These are phyloP conservation scores for Mus caroli DNA, from an alignment of 2,797 vertebrate species.

Conservation along the genomic window DNA sequence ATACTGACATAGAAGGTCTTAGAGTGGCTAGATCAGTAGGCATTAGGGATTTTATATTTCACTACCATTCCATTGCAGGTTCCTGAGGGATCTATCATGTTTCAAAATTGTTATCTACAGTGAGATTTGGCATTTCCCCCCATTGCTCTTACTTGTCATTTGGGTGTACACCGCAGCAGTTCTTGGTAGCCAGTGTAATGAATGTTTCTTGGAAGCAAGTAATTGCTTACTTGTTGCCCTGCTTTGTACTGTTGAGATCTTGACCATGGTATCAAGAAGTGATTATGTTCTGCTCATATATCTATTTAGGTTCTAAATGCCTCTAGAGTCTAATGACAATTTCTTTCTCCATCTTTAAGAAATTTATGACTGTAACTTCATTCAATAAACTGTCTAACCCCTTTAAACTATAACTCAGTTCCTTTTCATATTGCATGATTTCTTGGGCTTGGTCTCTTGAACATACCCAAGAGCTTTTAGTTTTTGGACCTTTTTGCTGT, in stretches of 20 bases:
- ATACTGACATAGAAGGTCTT: not conserved
- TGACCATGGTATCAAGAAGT: not conserved
- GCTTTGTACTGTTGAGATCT: not conserved
- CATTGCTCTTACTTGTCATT: not conserved
- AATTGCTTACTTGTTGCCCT: constrained; percentile 26
- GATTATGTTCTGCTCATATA: not conserved
- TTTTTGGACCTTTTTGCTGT: not conserved
- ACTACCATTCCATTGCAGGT: not conserved
- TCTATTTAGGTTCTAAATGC: not conserved
- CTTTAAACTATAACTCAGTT: not conserved
- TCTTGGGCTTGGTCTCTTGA: not conserved
- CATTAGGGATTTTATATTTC: not conserved
- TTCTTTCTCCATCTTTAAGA: not conserved
- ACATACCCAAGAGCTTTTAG: not conserved
- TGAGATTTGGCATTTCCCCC: not conserved
- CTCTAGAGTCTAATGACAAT: not conserved
- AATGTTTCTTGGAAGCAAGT: constrained; percentile 6
- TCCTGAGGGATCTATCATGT: not conserved
- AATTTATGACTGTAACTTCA: not conserved
- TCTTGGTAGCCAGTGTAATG: not conserved
- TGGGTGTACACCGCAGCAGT: not conserved
- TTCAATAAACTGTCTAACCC: not conserved
- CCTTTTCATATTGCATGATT: not conserved
- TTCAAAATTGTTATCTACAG: not conserved
- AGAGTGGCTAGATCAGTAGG: not conserved